Evolutionary conservation across 2,888 invertebrate species (phyloP).

Genomic region (Drosophila paucipuncta): DNA sequence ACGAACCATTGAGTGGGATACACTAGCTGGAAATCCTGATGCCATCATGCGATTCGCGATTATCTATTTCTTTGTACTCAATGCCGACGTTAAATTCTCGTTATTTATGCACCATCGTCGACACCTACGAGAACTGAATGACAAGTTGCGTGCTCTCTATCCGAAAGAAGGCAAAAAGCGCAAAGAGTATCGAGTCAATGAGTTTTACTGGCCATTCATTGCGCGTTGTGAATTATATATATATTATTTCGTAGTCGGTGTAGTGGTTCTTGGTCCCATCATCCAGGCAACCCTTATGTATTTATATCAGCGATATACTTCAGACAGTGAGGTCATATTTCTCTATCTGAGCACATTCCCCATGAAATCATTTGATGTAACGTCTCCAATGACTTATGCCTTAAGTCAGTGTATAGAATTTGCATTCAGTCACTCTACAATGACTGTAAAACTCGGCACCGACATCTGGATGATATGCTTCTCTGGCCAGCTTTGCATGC

Average conservation of each 20-base stretch:
- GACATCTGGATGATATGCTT: constrained; percentile 51
- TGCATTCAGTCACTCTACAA: constrained; percentile 13
- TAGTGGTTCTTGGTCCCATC: constrained; percentile 28
- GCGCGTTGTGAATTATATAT: constrained; percentile 29
- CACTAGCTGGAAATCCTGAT: constrained; percentile 33
- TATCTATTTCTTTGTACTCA: constrained; percentile 43
- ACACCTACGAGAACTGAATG: constrained; percentile 19
- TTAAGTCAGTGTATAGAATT: constrained; percentile 16
- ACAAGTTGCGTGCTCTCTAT: constrained; percentile 30
- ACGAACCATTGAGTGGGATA: constrained; percentile 38
- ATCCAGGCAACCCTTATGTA: constrained; percentile 22
- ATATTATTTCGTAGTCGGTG: constrained; percentile 26
- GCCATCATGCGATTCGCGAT: constrained; percentile 45
- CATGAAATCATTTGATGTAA: constrained; percentile 11
- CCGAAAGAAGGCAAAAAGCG: constrained; percentile 9
- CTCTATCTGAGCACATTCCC: constrained; percentile 38
- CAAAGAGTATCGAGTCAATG: constrained; percentile 32
- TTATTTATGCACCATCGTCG: constrained; percentile 37
- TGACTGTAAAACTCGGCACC: constrained; percentile 36
- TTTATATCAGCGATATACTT: constrained; percentile 15
- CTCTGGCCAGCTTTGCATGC: constrained; percentile 37
- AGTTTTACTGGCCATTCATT: constrained; percentile 39
- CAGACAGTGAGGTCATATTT: constrained; percentile 18
- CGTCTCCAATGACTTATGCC: constrained; percentile 7
- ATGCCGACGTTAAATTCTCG: constrained; percentile 34